These are phyloP conservation scores for Mionectes olivaceus DNA, from an alignment of 2,797 vertebrate genomes.

Conservation along the genomic window DNA sequence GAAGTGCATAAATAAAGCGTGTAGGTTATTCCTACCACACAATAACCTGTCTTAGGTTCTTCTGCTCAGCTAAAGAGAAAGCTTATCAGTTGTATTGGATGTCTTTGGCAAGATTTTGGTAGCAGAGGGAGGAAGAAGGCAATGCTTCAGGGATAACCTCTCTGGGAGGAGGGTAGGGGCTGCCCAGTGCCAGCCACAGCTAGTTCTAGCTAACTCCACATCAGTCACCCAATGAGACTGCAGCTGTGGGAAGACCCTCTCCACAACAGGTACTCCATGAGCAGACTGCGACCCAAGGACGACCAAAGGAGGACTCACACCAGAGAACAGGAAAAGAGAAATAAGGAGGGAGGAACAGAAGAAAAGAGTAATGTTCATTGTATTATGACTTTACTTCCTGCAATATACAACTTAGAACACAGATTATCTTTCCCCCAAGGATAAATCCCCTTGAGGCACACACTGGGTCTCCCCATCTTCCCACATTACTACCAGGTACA, in stretches of 20 bases:
- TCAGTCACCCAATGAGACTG: neutral
- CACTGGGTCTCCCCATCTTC: too few species aligned
- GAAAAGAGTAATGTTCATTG: neutral
- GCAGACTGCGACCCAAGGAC: neutral
- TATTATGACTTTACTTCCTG: too few species aligned
- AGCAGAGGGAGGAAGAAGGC: rapidly evolving
- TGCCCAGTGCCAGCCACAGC: neutral
- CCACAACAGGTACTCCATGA: neutral
- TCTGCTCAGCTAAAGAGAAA: neutral
- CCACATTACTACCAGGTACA: too few species aligned
- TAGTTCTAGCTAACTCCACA: neutral
- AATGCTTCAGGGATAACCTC: neutral
- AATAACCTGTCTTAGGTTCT: neutral
- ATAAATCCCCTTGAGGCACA: too few species aligned
- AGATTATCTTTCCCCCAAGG: too few species aligned
- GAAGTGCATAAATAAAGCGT: neutral
- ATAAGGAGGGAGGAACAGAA: neutral
- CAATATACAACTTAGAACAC: too few species aligned
- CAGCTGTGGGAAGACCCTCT: neutral
- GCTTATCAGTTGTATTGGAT: neutral
- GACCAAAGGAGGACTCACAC: neutral
- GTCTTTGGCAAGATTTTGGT: neutral
- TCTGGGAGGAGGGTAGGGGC: neutral
- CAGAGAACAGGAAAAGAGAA: neutral
- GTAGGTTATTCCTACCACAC: neutral